Percentiles rank a stretch among this genome's conserved stretches.
phyloP scores from a whole-genome alignment of 2,797 vertebrate species.

The Chlorospingus semifuscus region DNA sequence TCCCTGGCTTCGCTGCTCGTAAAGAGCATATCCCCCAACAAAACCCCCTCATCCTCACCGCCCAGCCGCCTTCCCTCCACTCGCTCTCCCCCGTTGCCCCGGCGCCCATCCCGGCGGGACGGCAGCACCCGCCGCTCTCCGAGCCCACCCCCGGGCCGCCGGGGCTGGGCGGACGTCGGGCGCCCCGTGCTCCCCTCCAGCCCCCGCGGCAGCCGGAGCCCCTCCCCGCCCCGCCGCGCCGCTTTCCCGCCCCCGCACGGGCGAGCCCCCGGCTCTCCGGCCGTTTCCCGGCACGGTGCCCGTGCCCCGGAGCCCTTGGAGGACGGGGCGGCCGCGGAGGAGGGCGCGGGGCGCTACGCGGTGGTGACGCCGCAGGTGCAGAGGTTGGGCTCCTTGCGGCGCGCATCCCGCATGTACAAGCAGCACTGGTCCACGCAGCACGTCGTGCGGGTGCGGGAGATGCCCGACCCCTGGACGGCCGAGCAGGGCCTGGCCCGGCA shows the following conservation, averaged over 20 bases:
- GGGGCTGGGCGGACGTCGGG: neutral
- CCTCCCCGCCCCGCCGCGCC: neutral
- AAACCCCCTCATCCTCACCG: conserved; percentile 53
- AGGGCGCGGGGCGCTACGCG: conserved; percentile 82
- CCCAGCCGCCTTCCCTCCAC: conserved; percentile 28
- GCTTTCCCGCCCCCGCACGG: conserved; percentile 5
- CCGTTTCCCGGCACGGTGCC: neutral
- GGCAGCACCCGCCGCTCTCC: conserved; percentile 41
- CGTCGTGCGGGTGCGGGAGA: conserved; percentile 70
- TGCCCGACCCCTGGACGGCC: conserved; percentile 77
- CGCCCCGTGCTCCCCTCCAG: neutral
- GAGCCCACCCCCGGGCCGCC: conserved; percentile 55
- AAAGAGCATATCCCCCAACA: neutral
- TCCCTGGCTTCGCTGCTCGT: conserved; percentile 12
- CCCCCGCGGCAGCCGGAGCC: neutral
- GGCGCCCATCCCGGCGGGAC: neutral
- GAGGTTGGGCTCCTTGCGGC: conserved; percentile 70
- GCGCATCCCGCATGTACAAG: conserved; percentile 45
- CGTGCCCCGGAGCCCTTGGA: neutral
- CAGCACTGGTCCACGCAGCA: conserved; percentile 81
- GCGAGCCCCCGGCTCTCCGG: neutral
- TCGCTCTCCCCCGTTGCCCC: neutral
- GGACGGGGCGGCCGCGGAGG: conserved; percentile 52
- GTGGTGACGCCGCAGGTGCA: conserved; percentile 89
- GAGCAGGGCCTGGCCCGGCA: conserved; percentile 79